Base-by-base conservation (phyloP, 2,888 invertebrate species). In the Macaria liturata region DNA sequence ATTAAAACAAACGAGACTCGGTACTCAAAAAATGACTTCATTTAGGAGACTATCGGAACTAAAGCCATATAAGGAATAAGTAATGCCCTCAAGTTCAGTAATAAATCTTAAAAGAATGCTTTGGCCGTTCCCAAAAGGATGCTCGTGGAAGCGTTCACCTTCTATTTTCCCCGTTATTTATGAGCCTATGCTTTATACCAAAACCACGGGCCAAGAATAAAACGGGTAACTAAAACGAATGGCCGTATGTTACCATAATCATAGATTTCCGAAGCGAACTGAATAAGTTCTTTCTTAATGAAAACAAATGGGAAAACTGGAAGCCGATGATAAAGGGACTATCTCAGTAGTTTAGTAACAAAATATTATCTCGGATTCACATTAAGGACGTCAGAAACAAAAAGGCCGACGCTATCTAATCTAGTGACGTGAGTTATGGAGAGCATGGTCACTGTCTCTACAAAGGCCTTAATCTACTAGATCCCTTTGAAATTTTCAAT, bases 81-180 rank as follows among this genome's bases (percentile, higher is more conserved):
- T 88, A 89, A 90, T 90, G 89, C 84, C 83, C 81, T 83, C 86
- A 91, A 91, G 84, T 91, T 91, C 81, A 79, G 85, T 84, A 88
- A 91, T 91, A 91, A 91, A 91, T 91, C 91, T 91, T 86, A 88
- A 89, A 91, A 91, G 89, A 91, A 91, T 91, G 89, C 91, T 91
- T 84, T 88, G 88, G 85, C 81, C 86, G 87, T 80, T 88, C 91
- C 91, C 90, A 85, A 91, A 91, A 91, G 91, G 91, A 90, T 89
- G 88, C 91, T 88, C 84, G 78, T 86, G 84, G 87, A 88, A 88
- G 86, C 88, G 74, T 89, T 89, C 90, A 90, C 91, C 90, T 91
- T 90, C 90, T 90, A 91, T 91, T 91, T 90, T 84, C 87, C 86
- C 71, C 72, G 88, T 91, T 89, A 91, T 91, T 91, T 91, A 91